A percentile compares a stretch with the other conserved stretches of the same genome.
phyloP scores from a whole-genome alignment of 2,113 vertebrate species.

The Gymnarchus niloticus region DNA sequence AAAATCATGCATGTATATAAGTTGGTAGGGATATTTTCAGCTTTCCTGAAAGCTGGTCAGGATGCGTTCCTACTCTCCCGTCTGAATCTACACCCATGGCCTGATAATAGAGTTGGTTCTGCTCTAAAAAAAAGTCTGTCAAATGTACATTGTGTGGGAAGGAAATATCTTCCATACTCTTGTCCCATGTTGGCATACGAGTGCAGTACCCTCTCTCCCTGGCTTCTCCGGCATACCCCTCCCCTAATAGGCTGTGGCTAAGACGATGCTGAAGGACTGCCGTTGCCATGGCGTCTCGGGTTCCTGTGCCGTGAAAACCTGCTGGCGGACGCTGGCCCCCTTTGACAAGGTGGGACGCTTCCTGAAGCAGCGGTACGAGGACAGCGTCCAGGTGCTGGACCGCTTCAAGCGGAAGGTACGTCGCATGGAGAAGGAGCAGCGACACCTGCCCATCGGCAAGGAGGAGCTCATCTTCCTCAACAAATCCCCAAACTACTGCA shows the following conservation, averaged over 20 bases:
- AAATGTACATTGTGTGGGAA: not conserved
- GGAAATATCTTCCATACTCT: not conserved
- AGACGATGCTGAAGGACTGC: slow-evolving; percentile 85
- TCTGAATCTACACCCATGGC: no score
- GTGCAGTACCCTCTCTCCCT: not conserved
- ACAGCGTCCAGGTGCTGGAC: slow-evolving; percentile 79
- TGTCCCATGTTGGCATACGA: no score
- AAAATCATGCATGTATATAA: no score
- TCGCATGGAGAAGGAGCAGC: slow-evolving; percentile 75
- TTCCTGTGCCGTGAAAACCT: slow-evolving; percentile 95
- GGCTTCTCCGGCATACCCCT: not conserved
- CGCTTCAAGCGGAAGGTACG: slow-evolving; percentile 69
- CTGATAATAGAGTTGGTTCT: not conserved
- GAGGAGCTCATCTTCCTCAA: slow-evolving; percentile 83
- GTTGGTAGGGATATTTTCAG: no score
- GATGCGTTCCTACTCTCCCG: no score
- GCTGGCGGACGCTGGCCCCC: slow-evolving; percentile 87
- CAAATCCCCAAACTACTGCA: slow-evolving; percentile 92
- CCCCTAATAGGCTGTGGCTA: slow-evolving; percentile 71
- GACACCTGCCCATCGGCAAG: slow-evolving; percentile 56
- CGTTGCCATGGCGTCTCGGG: slow-evolving; percentile 94
- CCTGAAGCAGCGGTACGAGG: slow-evolving; percentile 89
- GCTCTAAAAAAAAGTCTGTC: not conserved
- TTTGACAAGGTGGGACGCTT: slow-evolving; percentile 80
- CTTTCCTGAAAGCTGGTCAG: no score